Percentiles rank a stretch among this genome's conserved stretches.
Conservation (phyloP, 2,888 invertebrate species). For the Heteropelma amictum region DNA sequence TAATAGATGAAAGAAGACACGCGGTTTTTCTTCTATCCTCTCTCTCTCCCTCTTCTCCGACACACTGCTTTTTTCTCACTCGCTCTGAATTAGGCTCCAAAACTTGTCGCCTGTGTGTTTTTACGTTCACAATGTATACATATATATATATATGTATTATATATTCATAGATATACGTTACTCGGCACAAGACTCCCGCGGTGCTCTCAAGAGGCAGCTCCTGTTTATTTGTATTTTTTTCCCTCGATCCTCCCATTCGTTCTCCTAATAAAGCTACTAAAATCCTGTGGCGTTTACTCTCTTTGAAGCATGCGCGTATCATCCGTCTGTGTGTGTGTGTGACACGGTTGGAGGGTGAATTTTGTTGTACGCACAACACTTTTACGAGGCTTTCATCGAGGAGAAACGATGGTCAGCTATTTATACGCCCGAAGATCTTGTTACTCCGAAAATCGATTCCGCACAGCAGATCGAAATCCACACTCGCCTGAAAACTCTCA, state of each 20-base stretch:
- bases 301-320: not conserved
- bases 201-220: slow-evolving; percentile 47
- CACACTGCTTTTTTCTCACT: too few relatives aligned
- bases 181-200: slow-evolving; percentile 42
- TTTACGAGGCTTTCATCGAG: slow-evolving; percentile 18
- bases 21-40: slow-evolving; percentile 50
- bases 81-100: slow-evolving; percentile 41
- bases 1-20: slow-evolving; percentile 64
- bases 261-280: slow-evolving; percentile 41
- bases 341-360: slow-evolving; percentile 11
- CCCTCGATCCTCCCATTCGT: slow-evolving; percentile 28
- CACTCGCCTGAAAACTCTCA: not conserved
- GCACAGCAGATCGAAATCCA: slow-evolving; percentile 42
- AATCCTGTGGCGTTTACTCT: slow-evolving; percentile 47
- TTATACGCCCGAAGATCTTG: slow-evolving; percentile 27
- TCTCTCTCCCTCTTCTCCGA: not conserved
- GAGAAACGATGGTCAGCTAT: slow-evolving; percentile 23
- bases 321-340: not conserved
- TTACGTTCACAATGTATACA: too few relatives aligned
- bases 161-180: slow-evolving; percentile 15
- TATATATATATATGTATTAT: not conserved
- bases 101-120: slow-evolving; percentile 48
- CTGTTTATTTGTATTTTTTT: slow-evolving; percentile 40
- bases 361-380: slow-evolving; percentile 25
- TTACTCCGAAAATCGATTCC: slow-evolving; percentile 51